A percentile compares a stretch with the other conserved stretches of the same genome.
Evolutionary conservation across 2,113 vertebrate species (phyloP).

Genomic region (Pituophis catenifer): DNA sequence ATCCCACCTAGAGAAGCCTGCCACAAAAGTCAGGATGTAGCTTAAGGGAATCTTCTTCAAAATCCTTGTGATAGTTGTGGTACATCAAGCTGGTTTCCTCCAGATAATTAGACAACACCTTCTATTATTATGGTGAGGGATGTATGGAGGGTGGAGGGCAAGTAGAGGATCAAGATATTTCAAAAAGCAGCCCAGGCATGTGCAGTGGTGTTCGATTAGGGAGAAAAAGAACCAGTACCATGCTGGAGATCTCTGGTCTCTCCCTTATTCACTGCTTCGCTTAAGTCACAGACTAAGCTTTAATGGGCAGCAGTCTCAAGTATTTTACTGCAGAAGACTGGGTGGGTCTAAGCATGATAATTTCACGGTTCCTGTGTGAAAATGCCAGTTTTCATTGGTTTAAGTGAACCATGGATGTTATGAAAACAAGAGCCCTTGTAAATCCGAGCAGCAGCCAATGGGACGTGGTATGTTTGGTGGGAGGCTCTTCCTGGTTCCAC

Average conservation of each 20-base stretch:
- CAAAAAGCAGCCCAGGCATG: background rate
- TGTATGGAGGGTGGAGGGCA: accelerated
- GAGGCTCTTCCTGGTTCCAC: background rate
- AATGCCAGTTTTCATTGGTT: background rate
- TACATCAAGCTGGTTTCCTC: background rate
- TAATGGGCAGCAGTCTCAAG: background rate
- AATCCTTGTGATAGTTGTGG: background rate
- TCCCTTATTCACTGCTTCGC: background rate
- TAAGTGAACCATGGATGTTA: background rate
- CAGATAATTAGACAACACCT: background rate
- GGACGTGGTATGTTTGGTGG: background rate
- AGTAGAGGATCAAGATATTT: background rate
- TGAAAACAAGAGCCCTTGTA: background rate
- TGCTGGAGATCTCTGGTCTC: background rate
- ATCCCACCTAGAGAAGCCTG: background rate
- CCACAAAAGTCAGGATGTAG: background rate
- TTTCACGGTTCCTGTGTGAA: background rate
- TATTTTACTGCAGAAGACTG: background rate
- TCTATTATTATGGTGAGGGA: background rate
- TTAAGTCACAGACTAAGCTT: background rate
- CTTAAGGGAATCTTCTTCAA: background rate
- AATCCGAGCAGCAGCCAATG: background rate
- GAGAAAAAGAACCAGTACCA: background rate
- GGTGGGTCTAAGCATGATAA: background rate
- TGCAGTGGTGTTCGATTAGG: background rate